Percentiles rank a stretch among this genome's conserved stretches.
Evolutionary conservation across 2,888 invertebrate genomes (phyloP).

Genomic region (Pandemis heparana): DNA sequence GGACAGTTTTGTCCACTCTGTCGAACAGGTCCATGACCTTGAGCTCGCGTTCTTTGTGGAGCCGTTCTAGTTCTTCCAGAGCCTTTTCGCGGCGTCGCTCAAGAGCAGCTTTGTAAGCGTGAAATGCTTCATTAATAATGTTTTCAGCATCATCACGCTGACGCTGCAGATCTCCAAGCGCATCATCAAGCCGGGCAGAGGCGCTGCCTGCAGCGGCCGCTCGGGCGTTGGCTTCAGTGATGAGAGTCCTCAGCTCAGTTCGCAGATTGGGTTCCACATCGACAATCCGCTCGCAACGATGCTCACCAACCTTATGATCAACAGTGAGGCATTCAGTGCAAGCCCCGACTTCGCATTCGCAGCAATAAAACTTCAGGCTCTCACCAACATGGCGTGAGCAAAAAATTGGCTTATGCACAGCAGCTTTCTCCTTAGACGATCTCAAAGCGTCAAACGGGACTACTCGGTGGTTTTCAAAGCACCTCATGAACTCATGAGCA

Average conservation of each 20-base stretch:
- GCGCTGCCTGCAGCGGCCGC: constrained; percentile 91
- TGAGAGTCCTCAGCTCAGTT: constrained; percentile 90
- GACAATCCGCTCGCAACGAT: constrained; percentile 93
- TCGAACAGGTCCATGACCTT: constrained; percentile 96
- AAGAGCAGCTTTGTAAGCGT: constrained; percentile 92
- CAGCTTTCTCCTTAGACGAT: constrained; percentile 91
- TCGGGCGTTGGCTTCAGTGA: constrained; percentile 91
- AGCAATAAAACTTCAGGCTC: constrained; percentile 95
- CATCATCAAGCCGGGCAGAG: constrained; percentile 90
- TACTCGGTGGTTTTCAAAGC: constrained; percentile 97
- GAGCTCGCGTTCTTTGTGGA: constrained; percentile 94
- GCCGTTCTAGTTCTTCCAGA: constrained; percentile 89
- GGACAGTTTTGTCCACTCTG: constrained; percentile 93
- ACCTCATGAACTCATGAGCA: constrained; percentile 98
- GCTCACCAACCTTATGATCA: constrained; percentile 93
- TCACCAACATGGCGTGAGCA: constrained; percentile 93
- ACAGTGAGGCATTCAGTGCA: constrained; percentile 94
- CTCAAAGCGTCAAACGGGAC: constrained; percentile 95
- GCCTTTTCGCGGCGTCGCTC: constrained; percentile 93
- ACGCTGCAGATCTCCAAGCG: constrained; percentile 93
- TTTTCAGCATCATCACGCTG: constrained; percentile 94
- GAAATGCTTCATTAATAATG: constrained; percentile 92
- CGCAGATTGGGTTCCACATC: constrained; percentile 92
- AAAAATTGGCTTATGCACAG: constrained; percentile 95
- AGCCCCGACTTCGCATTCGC: constrained; percentile 93